Evolutionary conservation across 2,113 vertebrate species (phyloP), one percentile per base, ranked within the genome.

Genomic region (Anas platyrhynchos): DNA sequence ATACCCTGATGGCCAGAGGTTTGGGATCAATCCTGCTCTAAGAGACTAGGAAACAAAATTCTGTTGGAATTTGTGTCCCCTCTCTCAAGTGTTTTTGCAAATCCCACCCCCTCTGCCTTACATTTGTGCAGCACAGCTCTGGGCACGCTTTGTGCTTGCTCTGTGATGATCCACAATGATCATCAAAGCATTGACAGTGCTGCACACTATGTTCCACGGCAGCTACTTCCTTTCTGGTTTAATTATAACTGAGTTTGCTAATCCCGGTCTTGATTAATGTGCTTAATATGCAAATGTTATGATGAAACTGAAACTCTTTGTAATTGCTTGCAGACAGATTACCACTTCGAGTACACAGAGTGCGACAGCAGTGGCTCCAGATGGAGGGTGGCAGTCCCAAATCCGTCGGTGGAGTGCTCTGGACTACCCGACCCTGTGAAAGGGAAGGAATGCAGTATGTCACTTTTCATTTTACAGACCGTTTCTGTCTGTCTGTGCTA

Each of bases 301-400:
- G 74, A 88, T 93, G 94, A 91, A 93, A 95, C 85, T 96, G 92
- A 97, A 93, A 74, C 62, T 97, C 93, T 97, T 94, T 98, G 89
- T 97, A 54, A 96, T 98, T 97, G 71, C 95, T 98, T 98, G 91
- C 98, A 99, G 99, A 97, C 88, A 34, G 99, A 99, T 97, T 99
- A 99, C 97, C 99, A 99, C 98, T 99, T 98, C 91, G 98, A 99
- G 97, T 99, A 99, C 97, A 99, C 99, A 2, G 99, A 99, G 88
- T 99, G 99, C 68, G 99, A 99, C 96, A 99, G 98, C 97, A 99
- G 98, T 23, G 99, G 99, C 84, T 99, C 99, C 77, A 98, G 99
- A 86, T 99, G 99, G 99, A 98, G 99, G 89, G 99, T 99, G 71
- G 99, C 99, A 94, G 98, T 99, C 93, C 99, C 99, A 2, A 99